phyloP scores from a whole-genome alignment of 2,888 invertebrate species.

The Oxystoma pomonae region DNA sequence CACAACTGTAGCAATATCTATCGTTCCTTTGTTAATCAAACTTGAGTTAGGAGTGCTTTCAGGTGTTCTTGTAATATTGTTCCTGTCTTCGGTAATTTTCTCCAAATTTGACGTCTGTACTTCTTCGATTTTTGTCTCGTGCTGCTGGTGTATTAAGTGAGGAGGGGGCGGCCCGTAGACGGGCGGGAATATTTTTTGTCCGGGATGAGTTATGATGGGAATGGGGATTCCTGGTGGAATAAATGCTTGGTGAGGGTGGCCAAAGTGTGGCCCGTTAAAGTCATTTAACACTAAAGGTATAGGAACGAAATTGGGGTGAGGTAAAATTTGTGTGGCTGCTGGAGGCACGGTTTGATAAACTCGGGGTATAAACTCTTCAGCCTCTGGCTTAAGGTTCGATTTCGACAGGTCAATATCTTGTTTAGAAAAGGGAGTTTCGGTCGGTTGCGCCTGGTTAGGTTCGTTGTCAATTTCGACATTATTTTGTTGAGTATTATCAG shows the following conservation, averaged over 20 bases:
- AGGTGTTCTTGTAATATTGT: slow-evolving; percentile 17
- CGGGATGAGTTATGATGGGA: slow-evolving; percentile 40
- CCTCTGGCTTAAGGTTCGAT: slow-evolving; percentile 43
- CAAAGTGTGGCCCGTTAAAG: slow-evolving; percentile 31
- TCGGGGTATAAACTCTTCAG: slow-evolving; percentile 47
- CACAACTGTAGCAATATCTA: slow-evolving; percentile 45
- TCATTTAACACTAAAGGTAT: slow-evolving; percentile 37
- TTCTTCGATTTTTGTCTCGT: slow-evolving; percentile 24
- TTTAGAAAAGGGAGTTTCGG: background rate
- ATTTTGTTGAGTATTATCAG: slow-evolving; percentile 15
- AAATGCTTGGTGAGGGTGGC: slow-evolving; percentile 33
- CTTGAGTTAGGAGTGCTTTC: slow-evolving; percentile 22
- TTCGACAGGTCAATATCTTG: slow-evolving; percentile 7
- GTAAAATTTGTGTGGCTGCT: slow-evolving; percentile 38
- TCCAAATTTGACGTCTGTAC: slow-evolving; percentile 12
- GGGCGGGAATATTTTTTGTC: slow-evolving; percentile 18
- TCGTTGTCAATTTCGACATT: slow-evolving; percentile 7
- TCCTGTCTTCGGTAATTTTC: slow-evolving; percentile 14
- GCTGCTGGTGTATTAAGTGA: slow-evolving; percentile 7
- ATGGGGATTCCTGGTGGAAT: slow-evolving; percentile 40
- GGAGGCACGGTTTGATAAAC: slow-evolving; percentile 35
- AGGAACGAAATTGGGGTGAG: slow-evolving; percentile 41
- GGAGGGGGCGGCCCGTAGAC: slow-evolving; percentile 27
- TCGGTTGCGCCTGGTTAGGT: slow-evolving; percentile 6
- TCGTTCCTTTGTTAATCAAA: slow-evolving; percentile 30